Percentiles rank a stretch among this genome's conserved stretches.
phyloP scores from a whole-genome alignment of 2,113 vertebrate genomes.

The Mesembrinibis cayennensis region DNA sequence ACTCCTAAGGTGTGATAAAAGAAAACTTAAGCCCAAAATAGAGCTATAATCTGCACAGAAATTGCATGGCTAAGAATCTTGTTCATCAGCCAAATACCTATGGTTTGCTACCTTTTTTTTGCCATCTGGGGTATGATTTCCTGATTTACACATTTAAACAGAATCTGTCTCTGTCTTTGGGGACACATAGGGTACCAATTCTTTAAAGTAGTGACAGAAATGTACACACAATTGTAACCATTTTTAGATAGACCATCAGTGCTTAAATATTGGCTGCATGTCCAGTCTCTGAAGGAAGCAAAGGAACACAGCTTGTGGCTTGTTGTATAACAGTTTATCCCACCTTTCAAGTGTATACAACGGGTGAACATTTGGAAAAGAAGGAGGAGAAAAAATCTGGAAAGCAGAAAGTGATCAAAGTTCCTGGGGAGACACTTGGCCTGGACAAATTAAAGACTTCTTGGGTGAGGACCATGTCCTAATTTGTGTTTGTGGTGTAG shows the following conservation, averaged over 20 bases:
- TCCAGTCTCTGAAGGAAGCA: background rate
- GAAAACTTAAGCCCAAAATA: background rate
- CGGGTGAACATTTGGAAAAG: background rate
- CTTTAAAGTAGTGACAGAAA: background rate
- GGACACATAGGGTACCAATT: background rate
- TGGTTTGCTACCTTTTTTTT: background rate
- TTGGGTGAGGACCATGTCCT: background rate
- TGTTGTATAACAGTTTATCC: background rate
- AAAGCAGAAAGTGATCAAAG: background rate
- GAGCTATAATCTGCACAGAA: background rate
- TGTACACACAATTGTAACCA: background rate
- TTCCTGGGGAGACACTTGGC: background rate
- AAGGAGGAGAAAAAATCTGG: background rate
- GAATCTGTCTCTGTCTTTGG: background rate
- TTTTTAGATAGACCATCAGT: background rate
- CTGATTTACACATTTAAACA: background rate
- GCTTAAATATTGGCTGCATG: background rate
- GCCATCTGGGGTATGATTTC: background rate
- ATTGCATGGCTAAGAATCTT: background rate
- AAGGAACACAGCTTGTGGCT: background rate
- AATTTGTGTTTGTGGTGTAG: background rate
- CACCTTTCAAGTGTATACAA: background rate
- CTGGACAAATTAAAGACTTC: background rate
- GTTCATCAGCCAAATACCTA: background rate
- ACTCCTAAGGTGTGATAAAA: background rate